Percentiles rank a stretch among this genome's conserved stretches.
phyloP scores from a whole-genome alignment of 1,140 invertebrate genomes.

The Ips nitidus region DNA sequence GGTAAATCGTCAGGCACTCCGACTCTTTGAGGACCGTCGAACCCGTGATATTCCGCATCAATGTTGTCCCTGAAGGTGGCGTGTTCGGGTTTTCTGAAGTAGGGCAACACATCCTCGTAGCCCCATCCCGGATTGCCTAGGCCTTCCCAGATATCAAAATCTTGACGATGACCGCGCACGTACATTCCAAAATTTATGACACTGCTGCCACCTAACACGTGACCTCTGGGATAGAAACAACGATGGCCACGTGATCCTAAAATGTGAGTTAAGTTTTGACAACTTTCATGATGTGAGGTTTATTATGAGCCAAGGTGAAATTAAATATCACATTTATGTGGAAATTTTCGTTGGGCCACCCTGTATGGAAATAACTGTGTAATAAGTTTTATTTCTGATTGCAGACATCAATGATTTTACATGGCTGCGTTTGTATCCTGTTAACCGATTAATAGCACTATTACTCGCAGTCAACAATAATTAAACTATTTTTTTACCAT shows the following conservation, averaged over 20 bases:
- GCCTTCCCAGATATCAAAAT: constrained; percentile 67
- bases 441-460: too few relatives aligned
- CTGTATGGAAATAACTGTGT: too few relatives aligned
- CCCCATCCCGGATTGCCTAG: constrained; percentile 80
- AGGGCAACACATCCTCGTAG: constrained; percentile 76
- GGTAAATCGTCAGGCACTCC: constrained; percentile 12
- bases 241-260: constrained; percentile 4
- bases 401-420: too few relatives aligned
- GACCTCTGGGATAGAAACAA: constrained; percentile 56
- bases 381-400: too few relatives aligned
- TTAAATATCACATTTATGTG: too few relatives aligned
- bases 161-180: constrained; percentile 71
- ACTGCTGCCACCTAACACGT: constrained; percentile 72
- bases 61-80: constrained; percentile 48
- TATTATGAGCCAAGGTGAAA: too few relatives aligned
- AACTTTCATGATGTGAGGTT: neutral
- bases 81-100: constrained; percentile 79
- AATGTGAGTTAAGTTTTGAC: neutral
- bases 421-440: too few relatives aligned
- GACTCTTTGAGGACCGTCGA: constrained; percentile 15
- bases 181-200: constrained; percentile 91
- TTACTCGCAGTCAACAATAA: too few relatives aligned
- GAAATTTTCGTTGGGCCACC: too few relatives aligned
- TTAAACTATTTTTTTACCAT: too few relatives aligned
- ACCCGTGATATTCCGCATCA: constrained; percentile 17